A percentile compares a stretch with the other conserved stretches of the same genome.
These are phyloP conservation scores for Galerucella calmariensis DNA, from an alignment of 2,888 invertebrate genomes.

Conservation along the genomic window DNA sequence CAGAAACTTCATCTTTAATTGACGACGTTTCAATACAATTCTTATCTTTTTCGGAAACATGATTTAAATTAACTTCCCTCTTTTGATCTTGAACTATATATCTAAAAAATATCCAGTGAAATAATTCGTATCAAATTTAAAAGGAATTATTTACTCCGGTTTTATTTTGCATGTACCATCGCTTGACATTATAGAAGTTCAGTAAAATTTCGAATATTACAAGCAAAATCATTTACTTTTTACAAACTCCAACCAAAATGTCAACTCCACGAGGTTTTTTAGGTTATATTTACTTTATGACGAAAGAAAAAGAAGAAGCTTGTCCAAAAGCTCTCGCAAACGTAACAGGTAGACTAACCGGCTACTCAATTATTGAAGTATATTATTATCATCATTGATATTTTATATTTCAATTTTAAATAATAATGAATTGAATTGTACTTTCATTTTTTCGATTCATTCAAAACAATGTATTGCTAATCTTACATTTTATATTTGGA, in stretches of 20 bases:
- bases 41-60: constrained; percentile 64
- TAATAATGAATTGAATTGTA: too few species aligned
- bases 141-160: constrained; percentile 12
- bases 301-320: not conserved
- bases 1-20: constrained; percentile 48
- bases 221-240: too few species aligned
- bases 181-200: constrained; percentile 9
- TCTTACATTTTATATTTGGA: too few species aligned
- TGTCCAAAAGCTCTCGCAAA: not conserved
- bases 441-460: too few species aligned
- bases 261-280: not conserved
- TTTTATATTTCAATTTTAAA: too few species aligned
- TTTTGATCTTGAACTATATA: constrained; percentile 65
- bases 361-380: not conserved
- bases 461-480: too few species aligned
- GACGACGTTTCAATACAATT: constrained; percentile 54
- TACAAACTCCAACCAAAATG: too few species aligned
- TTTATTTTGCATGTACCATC: constrained; percentile 29
- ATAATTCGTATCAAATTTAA: not conserved
- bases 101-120: constrained; percentile 55
- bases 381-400: not conserved
- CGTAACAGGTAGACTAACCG: not conserved
- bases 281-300: not conserved
- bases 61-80: constrained; percentile 62
- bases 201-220: not conserved